phyloP scores from a whole-genome alignment of 1,140 invertebrate species.

The Mylabris phalerata region DNA sequence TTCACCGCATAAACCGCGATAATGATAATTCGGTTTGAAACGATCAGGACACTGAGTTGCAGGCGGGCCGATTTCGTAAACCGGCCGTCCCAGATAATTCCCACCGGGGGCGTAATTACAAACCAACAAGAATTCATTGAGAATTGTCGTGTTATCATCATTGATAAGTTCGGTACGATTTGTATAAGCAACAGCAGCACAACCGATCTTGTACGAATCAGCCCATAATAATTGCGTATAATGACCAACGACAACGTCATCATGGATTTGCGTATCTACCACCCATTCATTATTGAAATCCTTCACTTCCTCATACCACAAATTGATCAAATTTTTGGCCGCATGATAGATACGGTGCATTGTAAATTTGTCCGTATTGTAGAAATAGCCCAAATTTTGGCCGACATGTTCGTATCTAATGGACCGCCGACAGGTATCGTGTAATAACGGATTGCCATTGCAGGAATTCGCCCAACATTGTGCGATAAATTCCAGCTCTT shows the following conservation, averaged over 20 bases:
- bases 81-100: conserved; percentile 30
- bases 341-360: conserved; percentile 23
- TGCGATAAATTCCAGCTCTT: conserved; percentile 52
- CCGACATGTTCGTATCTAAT: conserved; percentile 33
- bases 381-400: conserved; percentile 32
- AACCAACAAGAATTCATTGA: conserved; percentile 32
- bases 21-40: conserved; percentile 18
- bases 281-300: conserved; percentile 32
- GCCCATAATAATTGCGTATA: conserved; percentile 37
- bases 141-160: conserved; percentile 8
- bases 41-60: conserved; percentile 17
- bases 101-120: conserved; percentile 38
- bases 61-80: conserved; percentile 27
- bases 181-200: conserved; percentile 29
- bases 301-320: conserved; percentile 36
- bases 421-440: conserved; percentile 32
- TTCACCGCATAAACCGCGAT: conserved; percentile 25
- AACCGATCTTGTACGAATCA: conserved; percentile 29
- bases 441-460: conserved; percentile 30
- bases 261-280: conserved; percentile 24
- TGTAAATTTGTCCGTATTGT: conserved; percentile 21
- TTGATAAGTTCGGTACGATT: conserved; percentile 9
- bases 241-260: conserved; percentile 29
- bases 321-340: conserved; percentile 23
- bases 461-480: conserved; percentile 51